Conservation (phyloP, 2,113 vertebrate genomes). For the Cynoglossus semilaevis region DNA sequence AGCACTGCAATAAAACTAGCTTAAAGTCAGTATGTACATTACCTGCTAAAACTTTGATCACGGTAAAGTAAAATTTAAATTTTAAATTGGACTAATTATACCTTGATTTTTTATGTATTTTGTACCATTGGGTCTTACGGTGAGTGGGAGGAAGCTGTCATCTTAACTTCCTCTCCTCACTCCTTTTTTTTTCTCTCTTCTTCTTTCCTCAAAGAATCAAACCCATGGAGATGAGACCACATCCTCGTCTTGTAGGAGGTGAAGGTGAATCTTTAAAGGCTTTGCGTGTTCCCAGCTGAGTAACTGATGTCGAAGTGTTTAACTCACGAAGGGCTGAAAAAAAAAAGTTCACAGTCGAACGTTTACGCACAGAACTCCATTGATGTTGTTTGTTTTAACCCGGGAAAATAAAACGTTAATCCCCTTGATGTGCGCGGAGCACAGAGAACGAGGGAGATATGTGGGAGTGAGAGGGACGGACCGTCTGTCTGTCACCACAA, state of each 20-base stretch:
- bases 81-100: no score
- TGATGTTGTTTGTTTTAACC: slow-evolving; percentile 61
- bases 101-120: no score
- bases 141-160: slow-evolving; percentile 35
- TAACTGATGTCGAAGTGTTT: slow-evolving; percentile 60
- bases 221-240: slow-evolving; percentile 33
- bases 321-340: slow-evolving; percentile 54
- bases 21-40: no score
- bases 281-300: slow-evolving; percentile 36
- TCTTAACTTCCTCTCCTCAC: slow-evolving; percentile 42
- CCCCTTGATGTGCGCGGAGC: slow-evolving; percentile 52
- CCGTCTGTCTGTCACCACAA: slow-evolving; percentile 61
- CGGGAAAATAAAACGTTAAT: slow-evolving; percentile 52
- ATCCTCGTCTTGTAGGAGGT: slow-evolving; percentile 47
- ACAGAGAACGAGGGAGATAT: slow-evolving; percentile 52
- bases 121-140: no score
- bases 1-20: no score
- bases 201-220: slow-evolving; percentile 46
- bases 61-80: no score
- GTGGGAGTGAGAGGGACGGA: slow-evolving; percentile 53
- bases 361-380: slow-evolving; percentile 29
- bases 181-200: slow-evolving; percentile 40
- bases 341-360: slow-evolving; percentile 12
- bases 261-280: slow-evolving; percentile 55
- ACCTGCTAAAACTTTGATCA: no score